Evolutionary conservation across 2,888 invertebrate species (phyloP).

Genomic region (Synanthedon myopaeformis): DNA sequence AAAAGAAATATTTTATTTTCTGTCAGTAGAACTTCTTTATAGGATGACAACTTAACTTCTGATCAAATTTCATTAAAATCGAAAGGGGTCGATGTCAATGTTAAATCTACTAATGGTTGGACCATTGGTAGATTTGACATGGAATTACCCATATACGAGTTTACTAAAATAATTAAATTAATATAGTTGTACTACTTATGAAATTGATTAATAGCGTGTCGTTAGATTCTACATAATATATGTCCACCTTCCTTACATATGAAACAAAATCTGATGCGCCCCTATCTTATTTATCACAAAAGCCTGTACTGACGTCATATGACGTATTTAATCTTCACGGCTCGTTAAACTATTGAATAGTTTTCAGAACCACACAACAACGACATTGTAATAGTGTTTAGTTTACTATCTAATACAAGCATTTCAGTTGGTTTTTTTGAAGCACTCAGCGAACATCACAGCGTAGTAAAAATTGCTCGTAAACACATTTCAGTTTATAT

Average conservation of each 20-base stretch:
- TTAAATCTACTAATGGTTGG: too few relatives aligned
- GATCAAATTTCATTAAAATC: too few relatives aligned
- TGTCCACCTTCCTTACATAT: background rate
- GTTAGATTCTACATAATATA: too few relatives aligned
- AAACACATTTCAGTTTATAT: constrained; percentile 10
- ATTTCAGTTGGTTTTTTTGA: too few relatives aligned
- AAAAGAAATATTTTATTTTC: background rate
- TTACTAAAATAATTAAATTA: background rate
- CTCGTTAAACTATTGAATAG: constrained; percentile 3
- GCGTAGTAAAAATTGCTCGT: background rate
- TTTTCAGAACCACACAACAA: too few relatives aligned
- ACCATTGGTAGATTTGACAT: too few relatives aligned
- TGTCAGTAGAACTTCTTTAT: background rate
- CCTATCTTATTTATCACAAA: constrained; percentile 10
- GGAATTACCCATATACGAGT: background rate
- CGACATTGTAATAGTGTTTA: too few relatives aligned
- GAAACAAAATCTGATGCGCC: constrained; percentile 5
- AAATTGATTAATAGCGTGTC: too few relatives aligned
- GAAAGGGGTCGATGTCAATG: too few relatives aligned
- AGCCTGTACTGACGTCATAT: background rate
- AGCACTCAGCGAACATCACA: too few relatives aligned
- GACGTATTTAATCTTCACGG: constrained; percentile 1
- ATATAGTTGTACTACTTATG: background rate
- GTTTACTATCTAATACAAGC: too few relatives aligned
- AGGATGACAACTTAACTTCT: background rate